Base-by-base conservation (phyloP, 2,113 vertebrate genomes). In the Anarrhichthys ocellatus region DNA sequence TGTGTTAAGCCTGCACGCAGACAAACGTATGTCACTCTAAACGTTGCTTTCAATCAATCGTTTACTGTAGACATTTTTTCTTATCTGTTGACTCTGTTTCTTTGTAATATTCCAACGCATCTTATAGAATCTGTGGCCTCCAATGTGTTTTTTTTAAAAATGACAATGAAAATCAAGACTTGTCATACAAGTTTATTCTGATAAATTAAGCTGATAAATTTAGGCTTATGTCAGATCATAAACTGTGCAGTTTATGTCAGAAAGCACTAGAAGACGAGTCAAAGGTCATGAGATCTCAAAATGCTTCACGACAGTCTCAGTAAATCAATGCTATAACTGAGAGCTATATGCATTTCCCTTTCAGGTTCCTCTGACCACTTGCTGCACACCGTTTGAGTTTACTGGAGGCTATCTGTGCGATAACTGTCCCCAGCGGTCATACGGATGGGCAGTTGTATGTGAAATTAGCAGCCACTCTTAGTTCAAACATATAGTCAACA, bases 11-110 rank as follows among this genome's bases (percentile, higher is more conserved):
- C 42, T 58, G 56, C 34, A n/a, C 20, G 70, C 59, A 66, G 62
- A 73, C 70, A 90, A 91, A 92, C 87, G 29, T 29, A 81, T 85
- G 87, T 77, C 80, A 90, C 72, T 91, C 91, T 87, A 67, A 75
- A 58, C 4, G 1, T 2, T 73, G 59, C 36, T 44, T 9, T 40
- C 22, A 2, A 24, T 7, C 1, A 22, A 27, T 2, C 59, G 32
- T 27, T 76, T 32, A 27, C 69, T 50, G 17, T 71, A 17, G 83
- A 72, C n/a, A 59, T 20, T 46, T 73, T n/a, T 5, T 0, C 27
- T 61, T 10, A 2, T 56, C 5, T 36, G 34, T 27, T 64, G 5
- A 58, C 14, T 34, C 34, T 34, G 34, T 34, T 34, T 34, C 6
- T 34, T 34, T 34, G 0, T 58, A 36, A 72, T 17, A 15, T 40